Conservation (phyloP, 2,888 invertebrate genomes). For the Cataglyphis albicans region DNA sequence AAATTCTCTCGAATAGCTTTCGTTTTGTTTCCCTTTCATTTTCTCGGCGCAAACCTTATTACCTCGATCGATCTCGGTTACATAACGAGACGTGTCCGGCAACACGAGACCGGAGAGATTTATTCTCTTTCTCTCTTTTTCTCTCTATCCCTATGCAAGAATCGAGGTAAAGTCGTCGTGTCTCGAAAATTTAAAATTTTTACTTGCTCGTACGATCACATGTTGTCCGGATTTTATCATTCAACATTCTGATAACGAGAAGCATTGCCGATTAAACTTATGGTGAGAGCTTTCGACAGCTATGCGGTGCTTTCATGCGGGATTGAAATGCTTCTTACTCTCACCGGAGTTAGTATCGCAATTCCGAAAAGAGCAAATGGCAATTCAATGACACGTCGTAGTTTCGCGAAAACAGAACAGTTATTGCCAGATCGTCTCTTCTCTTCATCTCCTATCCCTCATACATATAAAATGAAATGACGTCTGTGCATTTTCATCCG, state of each 20-base stretch:
- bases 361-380: conserved; percentile 12
- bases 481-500: conserved; percentile 18
- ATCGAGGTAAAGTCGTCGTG: not conserved
- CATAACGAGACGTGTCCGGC: conserved; percentile 11
- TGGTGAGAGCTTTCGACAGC: not conserved
- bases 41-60: conserved; percentile 19
- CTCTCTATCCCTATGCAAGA: not conserved
- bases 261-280: not conserved
- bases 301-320: not conserved
- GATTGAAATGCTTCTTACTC: conserved; percentile 15
- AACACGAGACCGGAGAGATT: not conserved
- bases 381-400: conserved; percentile 5
- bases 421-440: conserved; percentile 4
- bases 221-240: conserved; percentile 14
- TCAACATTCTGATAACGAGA: conserved; percentile 3
- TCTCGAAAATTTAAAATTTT: conserved; percentile 17
- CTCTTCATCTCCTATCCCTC: not conserved
- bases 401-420: not conserved
- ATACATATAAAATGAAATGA: conserved; percentile 12
- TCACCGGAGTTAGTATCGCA: not conserved
- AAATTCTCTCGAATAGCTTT: conserved; percentile 3
- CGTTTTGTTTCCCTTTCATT: not conserved
- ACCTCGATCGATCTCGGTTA: conserved; percentile 9
- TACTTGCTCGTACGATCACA: not conserved
- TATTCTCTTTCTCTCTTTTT: not conserved